A percentile compares a stretch with the other conserved stretches of the same genome.
These are phyloP conservation scores for Erynnis tages DNA, from an alignment of 2,888 invertebrate genomes.

Conservation along the genomic window DNA sequence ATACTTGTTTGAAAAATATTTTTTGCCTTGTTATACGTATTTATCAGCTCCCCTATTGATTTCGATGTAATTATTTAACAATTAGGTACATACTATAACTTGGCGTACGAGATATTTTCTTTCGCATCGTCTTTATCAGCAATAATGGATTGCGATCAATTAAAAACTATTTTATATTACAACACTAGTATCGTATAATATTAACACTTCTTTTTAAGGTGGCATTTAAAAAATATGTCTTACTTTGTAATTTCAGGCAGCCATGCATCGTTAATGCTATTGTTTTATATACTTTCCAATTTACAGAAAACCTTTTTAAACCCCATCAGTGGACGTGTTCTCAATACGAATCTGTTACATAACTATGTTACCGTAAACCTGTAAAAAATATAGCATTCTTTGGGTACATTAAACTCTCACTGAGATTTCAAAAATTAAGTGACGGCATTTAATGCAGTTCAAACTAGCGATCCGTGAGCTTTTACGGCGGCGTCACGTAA, in stretches of 20 bases:
- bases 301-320: constrained; percentile 52
- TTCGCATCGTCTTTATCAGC: constrained; percentile 8
- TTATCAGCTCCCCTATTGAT: constrained; percentile 22
- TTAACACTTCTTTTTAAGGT: constrained; percentile 47
- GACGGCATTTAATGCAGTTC: constrained; percentile 66
- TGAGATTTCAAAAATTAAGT: constrained; percentile 56
- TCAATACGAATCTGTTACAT: constrained; percentile 54
- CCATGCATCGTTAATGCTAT: constrained; percentile 56
- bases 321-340: constrained; percentile 69
- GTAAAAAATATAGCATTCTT: constrained; percentile 76
- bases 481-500: constrained; percentile 60
- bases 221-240: constrained; percentile 67
- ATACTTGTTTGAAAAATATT: constrained; percentile 29
- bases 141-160: constrained; percentile 12
- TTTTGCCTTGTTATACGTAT: constrained; percentile 26
- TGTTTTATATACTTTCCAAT: constrained; percentile 51
- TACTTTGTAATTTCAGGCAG: constrained; percentile 63
- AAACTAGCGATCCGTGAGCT: constrained; percentile 58
- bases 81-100: constrained; percentile 17
- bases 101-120: constrained; percentile 10
- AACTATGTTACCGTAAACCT: constrained; percentile 67
- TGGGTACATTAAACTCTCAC: constrained; percentile 57
- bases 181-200: constrained; percentile 40
- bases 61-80: constrained; percentile 28
- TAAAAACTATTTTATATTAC: constrained; percentile 23